Conservation (phyloP, 2,888 invertebrate genomes). For the Deroplatys truncata region DNA sequence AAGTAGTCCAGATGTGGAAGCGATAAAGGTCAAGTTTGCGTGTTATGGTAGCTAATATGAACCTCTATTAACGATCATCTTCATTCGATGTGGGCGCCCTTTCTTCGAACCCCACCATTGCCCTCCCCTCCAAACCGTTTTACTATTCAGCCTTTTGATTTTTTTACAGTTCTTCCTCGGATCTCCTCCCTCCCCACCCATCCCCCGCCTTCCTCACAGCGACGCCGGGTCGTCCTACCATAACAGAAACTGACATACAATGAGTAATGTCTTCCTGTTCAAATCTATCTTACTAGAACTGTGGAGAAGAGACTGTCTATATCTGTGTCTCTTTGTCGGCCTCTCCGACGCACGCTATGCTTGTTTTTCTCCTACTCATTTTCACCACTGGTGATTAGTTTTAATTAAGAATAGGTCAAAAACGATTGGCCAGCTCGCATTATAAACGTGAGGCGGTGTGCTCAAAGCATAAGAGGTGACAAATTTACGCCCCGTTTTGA, state of each 20-base stretch:
- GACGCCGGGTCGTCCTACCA: not conserved
- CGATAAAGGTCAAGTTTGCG: conserved; percentile 4
- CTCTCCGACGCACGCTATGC: not conserved
- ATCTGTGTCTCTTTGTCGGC: not conserved
- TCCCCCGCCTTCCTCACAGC: not conserved
- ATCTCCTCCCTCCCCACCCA: not conserved
- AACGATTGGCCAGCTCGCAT: not conserved
- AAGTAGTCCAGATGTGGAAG: conserved; percentile 8
- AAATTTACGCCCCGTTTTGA: not conserved
- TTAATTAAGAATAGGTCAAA: conserved; percentile 9
- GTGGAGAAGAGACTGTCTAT: not conserved
- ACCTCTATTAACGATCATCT: conserved; percentile 23
- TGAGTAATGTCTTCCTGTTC: conserved; percentile 29
- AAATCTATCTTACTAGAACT: conserved; percentile 10
- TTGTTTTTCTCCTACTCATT: not conserved
- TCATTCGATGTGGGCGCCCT: conserved; percentile 15
- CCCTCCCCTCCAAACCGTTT: not conserved
- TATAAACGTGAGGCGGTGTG: not conserved
- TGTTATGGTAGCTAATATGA: conserved; percentile 16
- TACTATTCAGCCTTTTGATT: not conserved
- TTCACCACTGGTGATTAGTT: not conserved
- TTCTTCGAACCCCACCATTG: not conserved
- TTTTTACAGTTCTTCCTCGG: not conserved
- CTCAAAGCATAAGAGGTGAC: not conserved
- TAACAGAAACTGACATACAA: conserved; percentile 20